phyloP scores from a whole-genome alignment of 30 jellyfish, hydroid and myxozoan genomes.

The Hydractinia symbiolongicarpus region DNA sequence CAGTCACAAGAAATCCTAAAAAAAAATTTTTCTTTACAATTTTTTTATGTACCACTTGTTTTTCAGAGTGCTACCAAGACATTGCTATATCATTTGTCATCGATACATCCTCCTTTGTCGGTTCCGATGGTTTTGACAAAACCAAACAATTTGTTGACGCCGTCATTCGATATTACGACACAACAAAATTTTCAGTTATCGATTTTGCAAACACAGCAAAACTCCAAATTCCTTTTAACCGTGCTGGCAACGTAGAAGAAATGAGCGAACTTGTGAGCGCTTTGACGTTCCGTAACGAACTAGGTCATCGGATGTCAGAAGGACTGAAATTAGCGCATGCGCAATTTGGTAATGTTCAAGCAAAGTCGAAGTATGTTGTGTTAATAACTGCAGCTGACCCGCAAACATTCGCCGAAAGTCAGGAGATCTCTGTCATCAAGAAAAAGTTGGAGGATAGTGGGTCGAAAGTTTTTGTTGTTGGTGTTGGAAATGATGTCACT shows the following conservation, averaged over 20 bases:
- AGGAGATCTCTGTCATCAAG: conserved; percentile 17
- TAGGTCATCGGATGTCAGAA: conserved; percentile 28
- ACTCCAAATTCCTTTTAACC: conserved; percentile 24
- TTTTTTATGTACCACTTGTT: neutral
- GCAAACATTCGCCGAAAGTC: neutral
- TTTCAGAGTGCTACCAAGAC: conserved; percentile 50
- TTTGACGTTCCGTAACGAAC: conserved; percentile 27
- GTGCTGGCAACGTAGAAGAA: conserved; percentile 22
- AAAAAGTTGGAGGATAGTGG: conserved; percentile 33
- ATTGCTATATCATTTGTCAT: conserved; percentile 41
- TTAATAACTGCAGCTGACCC: conserved; percentile 53
- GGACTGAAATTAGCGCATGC: conserved; percentile 39
- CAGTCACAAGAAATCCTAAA: neutral
- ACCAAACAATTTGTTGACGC: conserved; percentile 47
- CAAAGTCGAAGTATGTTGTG: conserved; percentile 47
- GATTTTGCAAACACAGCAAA: conserved; percentile 43
- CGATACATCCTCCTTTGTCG: conserved; percentile 50
- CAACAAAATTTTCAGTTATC: conserved; percentile 41
- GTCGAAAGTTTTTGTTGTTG: conserved; percentile 36
- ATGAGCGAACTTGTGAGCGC: conserved; percentile 15
- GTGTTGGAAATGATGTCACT: conserved; percentile 56
- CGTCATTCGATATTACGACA: conserved; percentile 45
- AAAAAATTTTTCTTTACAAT: no score
- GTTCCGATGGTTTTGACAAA: conserved; percentile 64
- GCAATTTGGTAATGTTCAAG: neutral